Conservation (phyloP, 2,797 vertebrate genomes). For the Oryzias dopingdopingensis region DNA sequence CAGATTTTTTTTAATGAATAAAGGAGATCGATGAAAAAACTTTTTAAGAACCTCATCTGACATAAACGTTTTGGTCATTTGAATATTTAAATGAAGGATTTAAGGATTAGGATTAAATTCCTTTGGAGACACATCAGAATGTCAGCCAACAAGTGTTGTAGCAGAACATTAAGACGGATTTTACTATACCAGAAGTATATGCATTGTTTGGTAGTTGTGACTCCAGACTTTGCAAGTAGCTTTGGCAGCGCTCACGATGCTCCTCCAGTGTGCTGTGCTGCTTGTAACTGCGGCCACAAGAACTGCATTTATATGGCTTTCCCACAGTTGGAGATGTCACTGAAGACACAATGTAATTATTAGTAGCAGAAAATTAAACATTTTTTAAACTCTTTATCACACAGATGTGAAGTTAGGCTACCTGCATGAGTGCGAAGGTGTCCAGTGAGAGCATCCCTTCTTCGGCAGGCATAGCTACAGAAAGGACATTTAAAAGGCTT, state of each 20-base stretch:
- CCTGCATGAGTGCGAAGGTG: slow-evolving; percentile 96
- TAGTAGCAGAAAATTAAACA: too few relatives aligned
- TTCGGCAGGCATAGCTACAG: slow-evolving; percentile 94
- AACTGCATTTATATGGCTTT: slow-evolving; percentile 97
- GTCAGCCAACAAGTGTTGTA: background rate
- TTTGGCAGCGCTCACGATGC: slow-evolving; percentile 93
- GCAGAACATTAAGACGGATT: slow-evolving; percentile 5
- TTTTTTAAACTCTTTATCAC: background rate
- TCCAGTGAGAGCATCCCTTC: slow-evolving; percentile 91
- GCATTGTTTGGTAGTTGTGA: slow-evolving; percentile 55
- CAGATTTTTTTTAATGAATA: too few relatives aligned
- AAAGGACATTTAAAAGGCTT: slow-evolving; percentile 98
- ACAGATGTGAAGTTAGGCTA: slow-evolving; percentile 56
- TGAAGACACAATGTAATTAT: slow-evolving; percentile 49
- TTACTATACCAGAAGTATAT: slow-evolving; percentile 58
- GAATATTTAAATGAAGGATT: too few relatives aligned
- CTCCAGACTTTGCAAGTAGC: slow-evolving; percentile 91
- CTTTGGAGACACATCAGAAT: slow-evolving; percentile 3
- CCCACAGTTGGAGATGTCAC: slow-evolving; percentile 95
- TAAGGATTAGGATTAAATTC: background rate
- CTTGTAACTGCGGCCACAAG: slow-evolving; percentile 96
- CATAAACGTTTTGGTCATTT: too few relatives aligned
- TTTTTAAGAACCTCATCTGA: too few relatives aligned
- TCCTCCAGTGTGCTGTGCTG: slow-evolving; percentile 96
- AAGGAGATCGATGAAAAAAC: too few relatives aligned